These are phyloP conservation scores for Lepisosteus oculatus DNA, from an alignment of 2,113 vertebrate species.

Conservation along the genomic window DNA sequence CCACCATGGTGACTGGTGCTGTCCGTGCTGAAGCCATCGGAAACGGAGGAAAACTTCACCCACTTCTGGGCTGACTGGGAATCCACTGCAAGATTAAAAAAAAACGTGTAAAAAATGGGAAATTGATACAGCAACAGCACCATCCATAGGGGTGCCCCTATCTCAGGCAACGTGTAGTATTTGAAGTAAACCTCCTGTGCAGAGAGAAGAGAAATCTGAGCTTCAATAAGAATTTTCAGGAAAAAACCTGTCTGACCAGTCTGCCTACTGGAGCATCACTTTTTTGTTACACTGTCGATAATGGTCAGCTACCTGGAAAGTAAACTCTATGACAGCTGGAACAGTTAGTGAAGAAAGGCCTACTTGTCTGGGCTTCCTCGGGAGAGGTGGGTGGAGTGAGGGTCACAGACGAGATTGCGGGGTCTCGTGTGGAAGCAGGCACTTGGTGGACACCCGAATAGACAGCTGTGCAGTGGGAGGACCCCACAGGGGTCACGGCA, in stretches of 20 bases:
- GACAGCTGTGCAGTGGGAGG: constrained; percentile 82
- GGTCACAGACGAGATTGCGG: constrained; percentile 94
- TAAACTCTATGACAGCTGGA: neutral
- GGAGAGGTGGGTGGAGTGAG: constrained; percentile 96
- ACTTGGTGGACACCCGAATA: constrained; percentile 90
- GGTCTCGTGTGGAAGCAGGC: constrained; percentile 92
- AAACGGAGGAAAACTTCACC: constrained; percentile 85
- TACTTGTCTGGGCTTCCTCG: constrained; percentile 94
- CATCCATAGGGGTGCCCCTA: neutral
- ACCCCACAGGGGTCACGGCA: constrained; percentile 73
- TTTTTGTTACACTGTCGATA: too few species aligned
- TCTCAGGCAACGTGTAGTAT: neutral
- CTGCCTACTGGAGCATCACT: neutral
- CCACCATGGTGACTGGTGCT: constrained; percentile 92
- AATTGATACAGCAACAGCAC: neutral
- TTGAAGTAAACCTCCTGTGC: neutral
- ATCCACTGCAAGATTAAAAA: constrained; percentile 72
- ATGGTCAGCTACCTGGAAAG: too few species aligned
- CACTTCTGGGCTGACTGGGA: constrained; percentile 90
- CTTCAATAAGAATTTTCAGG: neutral
- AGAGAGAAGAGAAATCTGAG: neutral
- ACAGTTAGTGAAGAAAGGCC: neutral
- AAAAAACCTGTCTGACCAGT: neutral
- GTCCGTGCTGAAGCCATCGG: constrained; percentile 83
- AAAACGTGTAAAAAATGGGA: neutral